Evolutionary conservation across 2,797 vertebrate species (phyloP).

Genomic region (Lagodon rhomboides): DNA sequence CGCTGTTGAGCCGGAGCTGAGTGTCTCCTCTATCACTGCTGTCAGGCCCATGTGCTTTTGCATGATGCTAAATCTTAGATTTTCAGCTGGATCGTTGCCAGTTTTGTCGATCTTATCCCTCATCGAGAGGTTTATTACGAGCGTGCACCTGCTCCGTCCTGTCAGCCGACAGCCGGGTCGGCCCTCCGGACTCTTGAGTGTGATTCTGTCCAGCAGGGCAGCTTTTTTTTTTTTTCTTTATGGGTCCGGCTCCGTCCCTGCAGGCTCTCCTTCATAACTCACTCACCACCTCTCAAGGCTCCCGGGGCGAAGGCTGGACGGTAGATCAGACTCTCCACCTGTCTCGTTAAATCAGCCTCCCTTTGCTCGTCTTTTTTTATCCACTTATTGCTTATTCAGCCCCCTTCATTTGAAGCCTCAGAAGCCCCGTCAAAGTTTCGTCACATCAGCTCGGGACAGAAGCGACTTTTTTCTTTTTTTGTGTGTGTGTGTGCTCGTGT

Average conservation of each 20-base stretch:
- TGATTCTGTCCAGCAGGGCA: slow-evolving; percentile 13
- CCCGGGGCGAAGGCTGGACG: slow-evolving; percentile 22
- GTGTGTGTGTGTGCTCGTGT: slow-evolving; percentile 5
- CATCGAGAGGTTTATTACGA: neutral
- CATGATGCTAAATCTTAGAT: slow-evolving; percentile 15
- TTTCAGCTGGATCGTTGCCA: neutral
- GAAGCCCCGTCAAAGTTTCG: slow-evolving; percentile 35
- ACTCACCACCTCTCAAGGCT: slow-evolving; percentile 55
- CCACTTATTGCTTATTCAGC: slow-evolving; percentile 7
- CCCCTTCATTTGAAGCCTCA: slow-evolving; percentile 15
- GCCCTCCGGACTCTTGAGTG: neutral
- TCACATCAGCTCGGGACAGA: slow-evolving; percentile 25
- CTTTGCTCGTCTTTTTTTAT: slow-evolving; percentile 24
- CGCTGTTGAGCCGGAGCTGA: slow-evolving; percentile 38
- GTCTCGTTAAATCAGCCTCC: slow-evolving; percentile 38
- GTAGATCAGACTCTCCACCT: slow-evolving; percentile 54
- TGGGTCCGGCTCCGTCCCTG: slow-evolving; percentile 18
- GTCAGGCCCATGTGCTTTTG: slow-evolving; percentile 36
- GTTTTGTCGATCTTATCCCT: neutral
- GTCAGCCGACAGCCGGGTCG: neutral
- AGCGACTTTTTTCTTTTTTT: slow-evolving; percentile 19
- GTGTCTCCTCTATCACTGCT: neutral
- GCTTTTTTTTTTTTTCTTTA: slow-evolving; percentile 14
- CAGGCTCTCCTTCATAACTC: slow-evolving; percentile 57
- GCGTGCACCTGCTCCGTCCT: neutral